Percentiles rank a stretch among this genome's conserved stretches.
These are phyloP conservation scores for Hemithea aestivaria DNA, from an alignment of 2,888 invertebrate species.

Conservation along the genomic window DNA sequence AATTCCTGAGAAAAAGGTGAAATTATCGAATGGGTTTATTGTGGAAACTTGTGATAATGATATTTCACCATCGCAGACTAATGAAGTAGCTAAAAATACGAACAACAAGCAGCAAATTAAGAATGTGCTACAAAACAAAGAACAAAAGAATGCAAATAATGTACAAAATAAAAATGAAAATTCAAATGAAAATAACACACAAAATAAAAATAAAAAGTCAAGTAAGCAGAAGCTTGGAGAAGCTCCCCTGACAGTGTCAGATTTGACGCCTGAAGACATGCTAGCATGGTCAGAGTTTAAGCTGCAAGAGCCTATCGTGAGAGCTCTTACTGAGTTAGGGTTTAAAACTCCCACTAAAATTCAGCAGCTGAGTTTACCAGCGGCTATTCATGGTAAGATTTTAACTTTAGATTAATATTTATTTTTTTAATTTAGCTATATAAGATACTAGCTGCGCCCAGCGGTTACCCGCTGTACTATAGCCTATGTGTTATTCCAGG, in stretches of 20 bases:
- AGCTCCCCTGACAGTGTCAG: constrained; percentile 32
- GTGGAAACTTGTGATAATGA: constrained; percentile 49
- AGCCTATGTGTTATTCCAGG: too few species aligned
- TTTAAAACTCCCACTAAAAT: constrained; percentile 93
- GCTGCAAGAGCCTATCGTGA: constrained; percentile 84
- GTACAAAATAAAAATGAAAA: constrained; percentile 21
- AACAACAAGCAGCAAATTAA: constrained; percentile 15
- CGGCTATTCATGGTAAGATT: constrained; percentile 91
- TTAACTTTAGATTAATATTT: too few species aligned
- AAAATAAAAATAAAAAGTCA: constrained; percentile 23
- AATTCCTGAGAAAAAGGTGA: constrained; percentile 41
- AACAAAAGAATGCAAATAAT: constrained; percentile 14
- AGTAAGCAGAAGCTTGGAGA: constrained; percentile 54
- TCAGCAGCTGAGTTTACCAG: constrained; percentile 88
- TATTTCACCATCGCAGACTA: constrained; percentile 47
- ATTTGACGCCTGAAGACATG: constrained; percentile 66
- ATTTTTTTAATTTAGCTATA: too few species aligned
- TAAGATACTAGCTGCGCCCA: too few species aligned
- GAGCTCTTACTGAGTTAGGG: constrained; percentile 85
- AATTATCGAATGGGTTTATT: constrained; percentile 57
- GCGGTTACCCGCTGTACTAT: too few species aligned
- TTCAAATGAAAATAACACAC: constrained; percentile 15
- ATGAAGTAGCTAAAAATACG: constrained; percentile 27
- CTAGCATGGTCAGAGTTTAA: constrained; percentile 83
- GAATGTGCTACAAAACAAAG: constrained; percentile 9